Conservation (phyloP, 2,113 vertebrate genomes). For the Gasterosteus aculeatus region DNA sequence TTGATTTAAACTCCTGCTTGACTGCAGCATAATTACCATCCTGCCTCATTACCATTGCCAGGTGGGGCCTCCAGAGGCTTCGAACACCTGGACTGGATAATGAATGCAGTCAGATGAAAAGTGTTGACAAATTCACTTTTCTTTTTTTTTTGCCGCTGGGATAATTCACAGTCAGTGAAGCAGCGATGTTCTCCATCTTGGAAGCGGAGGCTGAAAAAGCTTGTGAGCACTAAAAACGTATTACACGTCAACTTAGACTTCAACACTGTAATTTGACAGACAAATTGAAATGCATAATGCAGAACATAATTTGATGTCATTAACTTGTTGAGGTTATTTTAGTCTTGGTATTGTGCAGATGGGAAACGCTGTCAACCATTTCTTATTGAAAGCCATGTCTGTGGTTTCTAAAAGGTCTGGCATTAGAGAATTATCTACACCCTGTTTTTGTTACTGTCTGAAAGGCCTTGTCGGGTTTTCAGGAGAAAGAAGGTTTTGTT, state of each 20-base stretch:
- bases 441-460: conserved; percentile 54
- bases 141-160: neutral
- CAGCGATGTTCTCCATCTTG: neutral
- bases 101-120: conserved; percentile 30
- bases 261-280: neutral
- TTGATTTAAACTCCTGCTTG: conserved; percentile 13
- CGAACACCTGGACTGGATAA: conserved; percentile 39
- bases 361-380: conserved; percentile 34
- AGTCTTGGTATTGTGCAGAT: conserved; percentile 31
- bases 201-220: neutral
- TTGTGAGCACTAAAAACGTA: neutral
- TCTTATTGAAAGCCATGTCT: conserved; percentile 55
- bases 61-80: conserved; percentile 29
- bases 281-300: neutral
- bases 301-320: conserved; percentile 35
- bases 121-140: conserved; percentile 2
- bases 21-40: conserved; percentile 34
- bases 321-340: conserved; percentile 47
- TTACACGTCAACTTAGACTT: neutral
- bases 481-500: conserved; percentile 27
- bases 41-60: conserved; percentile 30
- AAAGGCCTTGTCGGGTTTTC: conserved; percentile 25
- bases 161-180: conserved; percentile 2
- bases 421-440: conserved; percentile 34
- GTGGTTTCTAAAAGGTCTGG: conserved; percentile 36